A percentile compares a stretch with the other conserved stretches of the same genome.
Conservation (phyloP, 2,113 vertebrate genomes). For the Anarrhichthys ocellatus region DNA sequence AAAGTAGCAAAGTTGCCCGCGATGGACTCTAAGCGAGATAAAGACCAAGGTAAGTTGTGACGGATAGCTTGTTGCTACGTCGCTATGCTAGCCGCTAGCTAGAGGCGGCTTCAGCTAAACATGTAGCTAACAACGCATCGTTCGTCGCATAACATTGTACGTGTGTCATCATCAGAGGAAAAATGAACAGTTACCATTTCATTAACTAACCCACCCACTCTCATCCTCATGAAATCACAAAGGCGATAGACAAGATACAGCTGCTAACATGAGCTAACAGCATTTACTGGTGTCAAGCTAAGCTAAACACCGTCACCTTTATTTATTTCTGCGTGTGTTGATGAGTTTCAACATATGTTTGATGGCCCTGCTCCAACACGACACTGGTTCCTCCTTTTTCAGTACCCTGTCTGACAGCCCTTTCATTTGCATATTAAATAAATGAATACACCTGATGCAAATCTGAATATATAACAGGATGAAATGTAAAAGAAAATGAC, state of each 20-base stretch:
- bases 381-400: not conserved
- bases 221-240: constrained; percentile 32
- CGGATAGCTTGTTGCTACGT: constrained; percentile 71
- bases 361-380: not conserved
- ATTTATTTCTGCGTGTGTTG: not conserved
- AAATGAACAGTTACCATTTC: not conserved
- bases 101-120: constrained; percentile 9
- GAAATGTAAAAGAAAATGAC: not conserved
- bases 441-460: not conserved
- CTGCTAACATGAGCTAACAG: constrained; percentile 33
- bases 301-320: not conserved
- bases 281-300: constrained; percentile 14
- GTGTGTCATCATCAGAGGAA: constrained; percentile 15
- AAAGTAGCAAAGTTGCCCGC: constrained; percentile 33
- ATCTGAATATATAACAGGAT: not conserved
- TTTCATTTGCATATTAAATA: not conserved
- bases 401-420: not conserved
- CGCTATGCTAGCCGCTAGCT: constrained; percentile 64
- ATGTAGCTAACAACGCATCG: constrained; percentile 5
- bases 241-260: constrained; percentile 28
- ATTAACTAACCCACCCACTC: constrained; percentile 46
- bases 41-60: constrained; percentile 81
- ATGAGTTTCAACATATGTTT: not conserved
- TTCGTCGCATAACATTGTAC: constrained; percentile 19
- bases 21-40: constrained; percentile 85